Base-by-base conservation (phyloP, 1,140 invertebrate species). In the Macrocentrus cingulum region DNA sequence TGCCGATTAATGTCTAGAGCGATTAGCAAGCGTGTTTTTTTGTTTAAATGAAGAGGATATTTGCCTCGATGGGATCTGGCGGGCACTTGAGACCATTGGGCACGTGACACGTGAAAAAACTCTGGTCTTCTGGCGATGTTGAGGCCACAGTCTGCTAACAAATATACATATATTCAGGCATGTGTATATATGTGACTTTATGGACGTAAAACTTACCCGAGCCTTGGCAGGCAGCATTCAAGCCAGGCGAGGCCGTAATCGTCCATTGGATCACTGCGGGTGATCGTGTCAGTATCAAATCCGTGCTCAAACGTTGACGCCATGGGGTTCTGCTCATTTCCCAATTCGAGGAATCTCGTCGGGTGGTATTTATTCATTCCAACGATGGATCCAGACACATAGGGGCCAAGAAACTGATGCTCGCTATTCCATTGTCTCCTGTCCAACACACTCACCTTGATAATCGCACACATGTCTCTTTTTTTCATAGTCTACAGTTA, bases 261-360 rank as follows among this genome's bases (percentile, higher is more conserved):
- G 29, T 44, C 41, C 53, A 55, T 52, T 55, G 53, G 25, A 19
- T 55, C 53, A 55, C 53, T n/a, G 53, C 42, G 53, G 53, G 53
- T 55, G 53, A 45, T 34, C 42, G 53, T 45, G 53, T 55, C 53
- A 44, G 53, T 44, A 55, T 55, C 53, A 55, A 55, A 55, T 55
- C 53, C 53, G 42, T 41, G 41, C 41, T 16, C 22, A 16, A 13
- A 23, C 42, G 25, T 32, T 55, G 32, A 29, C 53, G 19, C 39
- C 29, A 44, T 37, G 50, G 51, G 45, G 32, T 48, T 61, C n/a
- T n/a, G n/a, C n/a, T n/a, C 44, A 52, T 61, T 61, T 57, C 50
- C 54, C 36, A 61, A 56, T 61, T 61, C 60, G 39, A 37, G 54
- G 60, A 61, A 61, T 56, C 54, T 42, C 48, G 41, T 51, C 59